Evolutionary conservation across 1,140 invertebrate genomes (phyloP), one percentile per base, ranked within the genome.

Genomic region (Drosophila mayri): DNA sequence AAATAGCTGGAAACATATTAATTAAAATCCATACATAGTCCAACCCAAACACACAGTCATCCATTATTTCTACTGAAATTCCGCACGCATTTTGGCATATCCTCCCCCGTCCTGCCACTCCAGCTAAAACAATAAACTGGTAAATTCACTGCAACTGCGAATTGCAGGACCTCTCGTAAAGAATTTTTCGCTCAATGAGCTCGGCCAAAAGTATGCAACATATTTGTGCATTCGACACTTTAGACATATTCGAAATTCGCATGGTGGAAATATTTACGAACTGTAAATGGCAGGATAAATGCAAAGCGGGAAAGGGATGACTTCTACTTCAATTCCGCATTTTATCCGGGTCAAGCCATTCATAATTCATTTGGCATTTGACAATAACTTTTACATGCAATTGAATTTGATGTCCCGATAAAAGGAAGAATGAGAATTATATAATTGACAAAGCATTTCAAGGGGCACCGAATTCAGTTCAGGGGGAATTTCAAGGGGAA

Each of bases 141-240:
- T 18, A 71, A 72, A 72, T 72, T 37, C 54, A 73, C 67, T 72
- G 55, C 44, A 50, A 58, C 50, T 49, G 20, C 25, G 30, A 35
- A 49, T 28, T 71, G 46, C 8, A 10, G 30, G 41, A 9, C 11
- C 28, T 32, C 49, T 22, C 20, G 25, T 40, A 47, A 32, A 12
- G 14, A 14, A 47, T 35, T 72, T 50, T 41, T 28, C 30, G 41
- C 50, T 59, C 50, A 18, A 71, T 46, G 20, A 70, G 28, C 32
- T 25, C 32, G 41, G 0, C 50, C 35, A 30, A 41, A 58, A 72
- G 68, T 35, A 72, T 72, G 66, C 52, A 35, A 47, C 68, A 40
- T 38, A 71, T 71, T 71, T 71, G 28, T 47, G 66, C 41, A 70
- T 52, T 59, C 52, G 16, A 59, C 52, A 67, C 66, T 70, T 60